Conservation (phyloP, 2,113 vertebrate genomes). For the Callocephalon fimbriatum region DNA sequence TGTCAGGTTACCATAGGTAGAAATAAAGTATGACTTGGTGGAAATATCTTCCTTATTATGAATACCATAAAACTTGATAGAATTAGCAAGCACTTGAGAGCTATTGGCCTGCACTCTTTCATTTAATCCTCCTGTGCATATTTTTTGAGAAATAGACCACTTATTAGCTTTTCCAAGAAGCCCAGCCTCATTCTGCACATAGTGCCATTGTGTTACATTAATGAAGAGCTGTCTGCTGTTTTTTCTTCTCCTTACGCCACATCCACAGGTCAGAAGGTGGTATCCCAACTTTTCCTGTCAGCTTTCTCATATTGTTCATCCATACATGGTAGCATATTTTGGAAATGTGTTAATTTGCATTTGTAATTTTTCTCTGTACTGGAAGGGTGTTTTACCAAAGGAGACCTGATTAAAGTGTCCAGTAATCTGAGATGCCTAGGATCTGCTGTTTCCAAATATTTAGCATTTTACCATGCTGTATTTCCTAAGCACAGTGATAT, state of each 20-base stretch:
- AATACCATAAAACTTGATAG: neutral
- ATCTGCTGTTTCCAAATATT: neutral
- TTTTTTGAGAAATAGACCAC: neutral
- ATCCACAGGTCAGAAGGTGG: neutral
- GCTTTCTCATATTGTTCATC: neutral
- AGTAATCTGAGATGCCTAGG: neutral
- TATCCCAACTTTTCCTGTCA: neutral
- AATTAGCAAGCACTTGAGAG: neutral
- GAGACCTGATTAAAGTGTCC: neutral
- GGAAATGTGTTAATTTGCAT: neutral
- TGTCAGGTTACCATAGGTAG: neutral
- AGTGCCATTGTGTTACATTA: fast-evolving
- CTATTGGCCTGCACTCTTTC: neutral
- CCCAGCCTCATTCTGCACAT: neutral
- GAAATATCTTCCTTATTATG: neutral
- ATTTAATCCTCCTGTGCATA: neutral
- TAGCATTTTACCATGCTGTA: neutral
- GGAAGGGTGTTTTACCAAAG: neutral
- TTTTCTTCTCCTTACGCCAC: neutral
- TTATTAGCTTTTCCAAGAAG: neutral
- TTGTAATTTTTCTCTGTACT: neutral
- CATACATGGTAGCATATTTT: neutral
- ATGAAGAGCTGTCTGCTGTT: neutral
- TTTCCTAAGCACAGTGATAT: neutral
- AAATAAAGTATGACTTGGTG: neutral